A percentile compares a stretch with the other conserved stretches of the same genome.
These are phyloP conservation scores for Labeo catla DNA, from an alignment of 2,113 vertebrate genomes.

Conservation along the genomic window DNA sequence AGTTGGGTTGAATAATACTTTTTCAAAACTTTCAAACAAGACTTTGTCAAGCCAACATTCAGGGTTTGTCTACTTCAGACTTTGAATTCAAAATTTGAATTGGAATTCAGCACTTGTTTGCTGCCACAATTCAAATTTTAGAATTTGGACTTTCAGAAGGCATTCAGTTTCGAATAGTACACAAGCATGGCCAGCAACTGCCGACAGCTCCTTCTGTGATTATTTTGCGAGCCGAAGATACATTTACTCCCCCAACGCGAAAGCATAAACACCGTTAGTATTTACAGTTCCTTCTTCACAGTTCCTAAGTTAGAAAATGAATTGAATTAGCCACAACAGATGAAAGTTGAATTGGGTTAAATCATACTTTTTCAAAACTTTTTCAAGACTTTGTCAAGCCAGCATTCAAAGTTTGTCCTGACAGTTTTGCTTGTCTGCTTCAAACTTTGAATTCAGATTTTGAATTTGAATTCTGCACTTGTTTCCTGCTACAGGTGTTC, in stretches of 20 bases:
- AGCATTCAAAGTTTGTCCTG: no score
- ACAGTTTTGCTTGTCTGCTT: background rate
- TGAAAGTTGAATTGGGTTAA: background rate
- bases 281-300: background rate
- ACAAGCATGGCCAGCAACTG: slow-evolving; percentile 20
- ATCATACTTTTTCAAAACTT: background rate
- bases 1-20: background rate
- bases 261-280: slow-evolving; percentile 51
- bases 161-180: background rate
- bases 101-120: background rate
- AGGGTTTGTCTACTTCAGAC: background rate
- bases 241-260: slow-evolving; percentile 11
- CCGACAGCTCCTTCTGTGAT: slow-evolving; percentile 30
- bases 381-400: background rate
- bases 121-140: background rate
- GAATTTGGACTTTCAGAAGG: background rate
- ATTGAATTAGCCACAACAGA: background rate
- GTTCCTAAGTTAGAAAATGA: background rate
- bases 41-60: background rate
- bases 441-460: no score
- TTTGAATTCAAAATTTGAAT: background rate
- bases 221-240: slow-evolving; percentile 34
- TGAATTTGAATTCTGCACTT: background rate
- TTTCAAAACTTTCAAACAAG: background rate
- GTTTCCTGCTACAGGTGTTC: background rate